Conservation (phyloP, 2,888 invertebrate genomes). For the Frankliniella fusca region DNA sequence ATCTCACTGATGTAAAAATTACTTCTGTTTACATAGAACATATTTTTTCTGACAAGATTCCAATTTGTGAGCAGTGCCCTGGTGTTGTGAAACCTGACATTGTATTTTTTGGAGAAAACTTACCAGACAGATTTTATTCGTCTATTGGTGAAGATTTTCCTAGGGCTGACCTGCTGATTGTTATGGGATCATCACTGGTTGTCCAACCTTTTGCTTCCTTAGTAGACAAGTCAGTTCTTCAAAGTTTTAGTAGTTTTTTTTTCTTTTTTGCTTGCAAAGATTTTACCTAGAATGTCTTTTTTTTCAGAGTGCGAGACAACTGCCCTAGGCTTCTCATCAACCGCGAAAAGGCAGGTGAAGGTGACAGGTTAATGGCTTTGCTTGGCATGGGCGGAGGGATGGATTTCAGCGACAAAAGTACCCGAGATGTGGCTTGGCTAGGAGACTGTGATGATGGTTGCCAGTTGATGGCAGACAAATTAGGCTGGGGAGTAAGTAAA, state of each 20-base stretch:
- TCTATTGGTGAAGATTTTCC: conserved; percentile 70
- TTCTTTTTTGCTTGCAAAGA: conserved; percentile 4
- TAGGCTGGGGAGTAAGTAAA: conserved; percentile 71
- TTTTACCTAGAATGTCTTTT: too few relatives aligned
- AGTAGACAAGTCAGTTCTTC: conserved; percentile 62
- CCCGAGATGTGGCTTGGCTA: conserved; percentile 72
- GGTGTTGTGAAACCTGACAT: conserved; percentile 91
- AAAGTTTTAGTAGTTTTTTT: conserved; percentile 29
- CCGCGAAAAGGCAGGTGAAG: conserved; percentile 66
- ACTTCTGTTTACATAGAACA: conserved; percentile 52
- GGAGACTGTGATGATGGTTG: conserved; percentile 83
- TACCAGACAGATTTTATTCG: conserved; percentile 72
- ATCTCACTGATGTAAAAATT: not conserved
- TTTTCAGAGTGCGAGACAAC: conserved; percentile 58
- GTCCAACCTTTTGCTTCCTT: conserved; percentile 94
- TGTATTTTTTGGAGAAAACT: conserved; percentile 89
- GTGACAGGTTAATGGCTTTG: conserved; percentile 46
- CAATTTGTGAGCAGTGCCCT: conserved; percentile 69
- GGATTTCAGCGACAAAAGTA: conserved; percentile 58
- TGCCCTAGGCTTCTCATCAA: conserved; percentile 85
- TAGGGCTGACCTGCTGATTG: conserved; percentile 83
- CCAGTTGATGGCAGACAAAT: conserved; percentile 63
- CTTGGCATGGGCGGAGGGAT: conserved; percentile 57
- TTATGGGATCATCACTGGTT: conserved; percentile 90
- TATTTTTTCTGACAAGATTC: conserved; percentile 68